Percentiles rank a stretch among this genome's conserved stretches.
These are phyloP conservation scores for Fukomys damarensis DNA, from an alignment of 2,113 vertebrate species.

Conservation along the genomic window DNA sequence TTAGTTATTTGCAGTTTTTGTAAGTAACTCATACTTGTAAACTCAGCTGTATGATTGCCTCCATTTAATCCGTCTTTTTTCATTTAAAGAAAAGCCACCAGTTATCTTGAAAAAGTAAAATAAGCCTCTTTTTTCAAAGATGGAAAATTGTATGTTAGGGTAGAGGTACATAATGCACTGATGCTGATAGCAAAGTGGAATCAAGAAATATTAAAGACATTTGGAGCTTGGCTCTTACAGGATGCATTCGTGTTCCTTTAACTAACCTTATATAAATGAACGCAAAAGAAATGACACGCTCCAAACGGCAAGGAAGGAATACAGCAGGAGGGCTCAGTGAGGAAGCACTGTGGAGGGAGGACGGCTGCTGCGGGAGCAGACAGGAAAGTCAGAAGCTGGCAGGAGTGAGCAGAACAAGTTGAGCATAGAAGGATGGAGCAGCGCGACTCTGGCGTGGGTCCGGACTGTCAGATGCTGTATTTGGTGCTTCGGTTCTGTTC, in stretches of 20 bases:
- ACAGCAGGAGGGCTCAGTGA: slow-evolving; percentile 19
- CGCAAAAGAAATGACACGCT: slow-evolving; percentile 55
- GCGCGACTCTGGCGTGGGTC: neutral
- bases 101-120: slow-evolving; percentile 66
- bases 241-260: neutral
- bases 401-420: slow-evolving; percentile 49
- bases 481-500: slow-evolving; percentile 70
- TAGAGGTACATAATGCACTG: neutral
- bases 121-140: slow-evolving; percentile 58
- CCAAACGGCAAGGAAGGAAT: slow-evolving; percentile 2
- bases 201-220: slow-evolving; percentile 62
- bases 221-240: slow-evolving; percentile 46
- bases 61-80: slow-evolving; percentile 60
- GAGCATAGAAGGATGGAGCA: neutral
- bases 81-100: slow-evolving; percentile 59
- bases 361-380: slow-evolving; percentile 13
- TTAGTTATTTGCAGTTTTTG: slow-evolving; percentile 69
- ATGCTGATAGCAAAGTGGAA: slow-evolving; percentile 51
- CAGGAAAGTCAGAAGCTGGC: slow-evolving; percentile 58
- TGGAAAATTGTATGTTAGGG: slow-evolving; percentile 49
- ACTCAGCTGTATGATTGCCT: slow-evolving; percentile 65
- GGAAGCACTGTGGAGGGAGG: neutral
- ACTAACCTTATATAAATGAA: slow-evolving; percentile 49
- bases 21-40: slow-evolving; percentile 73
- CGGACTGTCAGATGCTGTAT: neutral